These are phyloP conservation scores for Planiliza haematocheilus DNA, from an alignment of 2,113 vertebrate species.

Conservation along the genomic window DNA sequence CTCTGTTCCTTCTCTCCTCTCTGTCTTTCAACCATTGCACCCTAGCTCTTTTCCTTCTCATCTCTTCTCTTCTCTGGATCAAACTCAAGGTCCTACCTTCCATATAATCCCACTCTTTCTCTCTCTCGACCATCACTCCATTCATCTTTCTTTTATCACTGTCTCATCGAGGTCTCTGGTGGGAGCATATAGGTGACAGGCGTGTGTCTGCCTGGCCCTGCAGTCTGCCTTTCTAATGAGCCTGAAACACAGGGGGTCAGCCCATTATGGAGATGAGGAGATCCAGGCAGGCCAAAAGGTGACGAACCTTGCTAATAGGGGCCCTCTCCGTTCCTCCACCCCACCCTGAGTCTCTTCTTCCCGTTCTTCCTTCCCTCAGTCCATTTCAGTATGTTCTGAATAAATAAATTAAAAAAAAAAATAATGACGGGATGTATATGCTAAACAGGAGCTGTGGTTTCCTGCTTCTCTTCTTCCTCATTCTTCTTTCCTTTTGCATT, in stretches of 20 bases:
- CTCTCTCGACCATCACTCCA: slow-evolving; percentile 31
- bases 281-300: slow-evolving; percentile 82
- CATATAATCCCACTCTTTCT: slow-evolving; percentile 42
- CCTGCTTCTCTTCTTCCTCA: slow-evolving; percentile 22
- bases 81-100: slow-evolving; percentile 56
- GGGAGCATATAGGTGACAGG: slow-evolving; percentile 71
- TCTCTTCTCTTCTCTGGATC: slow-evolving; percentile 35
- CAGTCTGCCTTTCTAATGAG: slow-evolving; percentile 89
- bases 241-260: slow-evolving; percentile 84
- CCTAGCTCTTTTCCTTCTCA: slow-evolving; percentile 11
- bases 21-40: slow-evolving; percentile 12
- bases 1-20: slow-evolving; percentile 3
- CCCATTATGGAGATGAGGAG: slow-evolving; percentile 89
- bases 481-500: slow-evolving; percentile 38
- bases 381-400: slow-evolving; percentile 15
- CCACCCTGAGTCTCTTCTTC: slow-evolving; percentile 28
- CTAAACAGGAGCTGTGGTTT: slow-evolving; percentile 54
- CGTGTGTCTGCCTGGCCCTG: slow-evolving; percentile 72
- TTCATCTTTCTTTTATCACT: slow-evolving; percentile 68
- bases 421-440: slow-evolving; percentile 59
- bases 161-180: slow-evolving; percentile 60
- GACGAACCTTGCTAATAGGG: slow-evolving; percentile 83
- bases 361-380: slow-evolving; percentile 49
- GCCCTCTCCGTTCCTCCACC: slow-evolving; percentile 74
- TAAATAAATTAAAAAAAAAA: no score